A percentile compares a stretch with the other conserved stretches of the same genome.
Evolutionary conservation across 1,140 invertebrate species (phyloP).

Genomic region (Chironomus tepperi): DNA sequence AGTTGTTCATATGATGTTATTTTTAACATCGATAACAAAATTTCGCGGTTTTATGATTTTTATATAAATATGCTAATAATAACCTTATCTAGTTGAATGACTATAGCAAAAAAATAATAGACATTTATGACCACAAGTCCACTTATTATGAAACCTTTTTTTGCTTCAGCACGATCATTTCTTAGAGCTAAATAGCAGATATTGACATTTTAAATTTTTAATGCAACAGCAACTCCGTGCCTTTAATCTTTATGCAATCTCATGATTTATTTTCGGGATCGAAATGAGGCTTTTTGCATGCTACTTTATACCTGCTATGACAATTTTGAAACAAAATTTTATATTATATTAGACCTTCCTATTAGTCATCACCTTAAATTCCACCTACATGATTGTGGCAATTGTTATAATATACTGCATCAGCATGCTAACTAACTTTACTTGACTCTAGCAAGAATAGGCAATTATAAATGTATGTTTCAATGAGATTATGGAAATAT

Average conservation of each 20-base stretch:
- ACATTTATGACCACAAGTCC: not conserved
- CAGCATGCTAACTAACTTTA: not conserved
- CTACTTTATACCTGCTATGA: not conserved
- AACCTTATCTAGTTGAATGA: not conserved
- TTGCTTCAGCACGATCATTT: not conserved
- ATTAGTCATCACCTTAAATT: not conserved
- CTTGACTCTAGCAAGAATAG: not conserved
- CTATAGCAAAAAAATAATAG: not conserved
- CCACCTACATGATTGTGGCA: not conserved
- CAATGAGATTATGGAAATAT: not conserved
- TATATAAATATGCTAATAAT: not conserved
- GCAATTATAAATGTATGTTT: not conserved
- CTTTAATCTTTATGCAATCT: not conserved
- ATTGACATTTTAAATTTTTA: not conserved
- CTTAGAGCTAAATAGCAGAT: not conserved
- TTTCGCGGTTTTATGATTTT: not conserved
- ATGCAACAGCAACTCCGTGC: not conserved
- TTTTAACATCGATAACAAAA: no score
- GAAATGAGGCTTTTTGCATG: not conserved
- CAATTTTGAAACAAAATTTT: not conserved
- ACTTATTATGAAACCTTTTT: not conserved
- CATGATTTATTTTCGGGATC: not conserved
- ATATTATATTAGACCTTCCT: not conserved
- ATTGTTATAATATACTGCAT: not conserved
- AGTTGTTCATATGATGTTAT: not conserved